Conservation (phyloP, 2,113 vertebrate genomes). For the Danio rerio region GRCz12tu NC_133181.1:31125001-31125500, state of each 20-base stretch:
- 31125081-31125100: neutral
- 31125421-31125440: too few species aligned
- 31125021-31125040: neutral
- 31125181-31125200: neutral
- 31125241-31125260: neutral
- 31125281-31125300: too few species aligned
- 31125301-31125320: too few species aligned
- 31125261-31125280: neutral
- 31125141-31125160: neutral
- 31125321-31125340: too few species aligned
- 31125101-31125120: neutral
- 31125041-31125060: neutral
- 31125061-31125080: neutral
- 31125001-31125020: neutral
- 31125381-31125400: too few species aligned
- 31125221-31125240: neutral
- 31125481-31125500: too few species aligned
- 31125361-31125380: too few species aligned
- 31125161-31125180: neutral
- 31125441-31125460: too few species aligned
- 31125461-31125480: too few species aligned
- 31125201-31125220: neutral
- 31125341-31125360: too few species aligned
- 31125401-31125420: too few species aligned
- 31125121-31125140: neutral